Conservation (phyloP, 2,888 invertebrate species). For the Tipula helvola region DNA sequence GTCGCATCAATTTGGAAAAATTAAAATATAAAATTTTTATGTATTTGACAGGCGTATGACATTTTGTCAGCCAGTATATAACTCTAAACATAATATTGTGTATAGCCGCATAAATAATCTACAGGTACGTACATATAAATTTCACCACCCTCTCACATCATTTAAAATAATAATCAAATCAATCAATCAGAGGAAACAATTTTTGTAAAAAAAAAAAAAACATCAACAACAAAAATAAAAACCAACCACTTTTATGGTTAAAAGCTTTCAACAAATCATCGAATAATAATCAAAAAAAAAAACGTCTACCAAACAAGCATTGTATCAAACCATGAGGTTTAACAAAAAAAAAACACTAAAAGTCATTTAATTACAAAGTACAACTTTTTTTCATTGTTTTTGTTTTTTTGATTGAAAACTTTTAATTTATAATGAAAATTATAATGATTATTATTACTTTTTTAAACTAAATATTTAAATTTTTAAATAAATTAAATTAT, state of each 20-base stretch:
- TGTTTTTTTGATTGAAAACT: background rate
- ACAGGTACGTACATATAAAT: background rate
- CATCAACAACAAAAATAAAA: too few species aligned
- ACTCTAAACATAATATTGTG: background rate
- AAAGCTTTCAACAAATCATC: background rate
- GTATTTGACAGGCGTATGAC: background rate
- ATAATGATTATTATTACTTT: background rate
- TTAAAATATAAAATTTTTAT: background rate
- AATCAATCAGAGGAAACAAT: background rate
- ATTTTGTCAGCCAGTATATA: background rate
- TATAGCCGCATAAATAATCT: background rate
- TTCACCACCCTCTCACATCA: background rate
- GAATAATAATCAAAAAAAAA: background rate
- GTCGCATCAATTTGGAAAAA: background rate
- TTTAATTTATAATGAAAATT: background rate
- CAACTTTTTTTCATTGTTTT: background rate
- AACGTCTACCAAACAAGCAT: background rate
- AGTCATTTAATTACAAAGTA: background rate
- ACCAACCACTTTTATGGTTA: background rate
- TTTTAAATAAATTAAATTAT: constrained; percentile 1
- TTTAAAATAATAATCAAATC: background rate
- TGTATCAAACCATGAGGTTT: background rate
- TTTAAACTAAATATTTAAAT: background rate
- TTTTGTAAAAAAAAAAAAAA: background rate
- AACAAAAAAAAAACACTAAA: background rate